Evolutionary conservation across 2,888 invertebrate species (phyloP).

Genomic region (Frankliniella intonsa): DNA sequence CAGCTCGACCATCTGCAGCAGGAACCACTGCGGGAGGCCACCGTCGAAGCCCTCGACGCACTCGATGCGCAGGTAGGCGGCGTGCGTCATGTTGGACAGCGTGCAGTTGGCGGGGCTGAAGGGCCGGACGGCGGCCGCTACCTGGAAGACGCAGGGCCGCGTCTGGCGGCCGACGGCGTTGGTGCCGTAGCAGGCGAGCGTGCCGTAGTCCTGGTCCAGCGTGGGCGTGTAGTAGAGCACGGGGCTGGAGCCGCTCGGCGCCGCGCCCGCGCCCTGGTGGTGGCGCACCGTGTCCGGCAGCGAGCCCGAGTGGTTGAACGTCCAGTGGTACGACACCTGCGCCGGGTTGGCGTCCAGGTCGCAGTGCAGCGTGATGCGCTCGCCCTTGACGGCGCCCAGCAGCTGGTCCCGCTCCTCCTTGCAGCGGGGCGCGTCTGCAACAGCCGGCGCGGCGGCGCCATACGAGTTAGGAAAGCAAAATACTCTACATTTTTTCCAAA

Average conservation of each 20-base stretch:
- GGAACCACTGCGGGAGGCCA: conserved; percentile 58
- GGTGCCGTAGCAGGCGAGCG: conserved; percentile 76
- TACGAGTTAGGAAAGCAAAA: no score
- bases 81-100: conserved; percentile 67
- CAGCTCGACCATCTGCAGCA: conserved; percentile 41
- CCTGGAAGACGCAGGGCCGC: conserved; percentile 77
- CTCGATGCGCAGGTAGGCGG: conserved; percentile 62
- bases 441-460: not conserved
- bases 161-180: conserved; percentile 78
- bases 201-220: conserved; percentile 84
- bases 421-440: conserved; percentile 15
- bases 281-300: conserved; percentile 45
- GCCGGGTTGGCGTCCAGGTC: conserved; percentile 39
- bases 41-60: conserved; percentile 83
- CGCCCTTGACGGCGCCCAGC: conserved; percentile 4
- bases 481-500: no score
- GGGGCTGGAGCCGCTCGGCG: conserved; percentile 53
- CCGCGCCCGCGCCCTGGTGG: conserved; percentile 32
- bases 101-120: conserved; percentile 75
- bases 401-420: conserved; percentile 7
- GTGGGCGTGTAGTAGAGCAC: conserved; percentile 76
- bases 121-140: conserved; percentile 69
- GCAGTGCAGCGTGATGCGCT: conserved; percentile 33
- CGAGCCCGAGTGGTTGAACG: conserved; percentile 42
- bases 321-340: conserved; percentile 40